A percentile compares a stretch with the other conserved stretches of the same genome.
phyloP scores from a whole-genome alignment of 1,140 invertebrate genomes.

The Colletes gigas region DNA sequence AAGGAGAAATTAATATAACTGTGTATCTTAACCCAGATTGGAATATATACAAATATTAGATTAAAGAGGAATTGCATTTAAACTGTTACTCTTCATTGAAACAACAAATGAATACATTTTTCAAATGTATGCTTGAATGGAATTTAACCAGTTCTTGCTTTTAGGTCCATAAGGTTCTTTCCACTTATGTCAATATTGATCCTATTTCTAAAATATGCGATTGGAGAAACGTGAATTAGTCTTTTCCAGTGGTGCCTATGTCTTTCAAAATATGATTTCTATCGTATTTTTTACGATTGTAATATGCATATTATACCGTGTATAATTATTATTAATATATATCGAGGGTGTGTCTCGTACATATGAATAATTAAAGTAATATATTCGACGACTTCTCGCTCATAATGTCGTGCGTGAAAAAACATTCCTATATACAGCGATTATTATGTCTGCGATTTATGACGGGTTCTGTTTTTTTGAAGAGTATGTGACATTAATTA shows the following conservation, averaged over 20 bases:
- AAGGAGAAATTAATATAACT: not conserved
- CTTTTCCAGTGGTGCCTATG: not conserved
- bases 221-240: not conserved
- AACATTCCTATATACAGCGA: not conserved
- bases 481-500: constrained; percentile 6
- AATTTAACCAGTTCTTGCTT: not conserved
- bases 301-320: not conserved
- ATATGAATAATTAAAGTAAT: not conserved
- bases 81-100: no score
- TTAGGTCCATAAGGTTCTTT: not conserved
- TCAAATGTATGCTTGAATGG: not conserved
- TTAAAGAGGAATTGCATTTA: no score
- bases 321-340: not conserved
- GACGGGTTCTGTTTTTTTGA: not conserved
- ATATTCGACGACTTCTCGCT: not conserved
- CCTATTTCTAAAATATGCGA: not conserved
- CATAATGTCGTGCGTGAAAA: not conserved
- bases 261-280: not conserved
- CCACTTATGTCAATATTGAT: not conserved
- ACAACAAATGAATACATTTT: no score
- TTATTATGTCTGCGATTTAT: not conserved
- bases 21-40: not conserved
- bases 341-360: not conserved
- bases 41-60: no score
- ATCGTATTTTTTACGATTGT: not conserved